Evolutionary conservation across 2,113 vertebrate genomes (phyloP), one percentile per base, ranked within the genome.

Genomic region (Chloropsis hardwickii): DNA sequence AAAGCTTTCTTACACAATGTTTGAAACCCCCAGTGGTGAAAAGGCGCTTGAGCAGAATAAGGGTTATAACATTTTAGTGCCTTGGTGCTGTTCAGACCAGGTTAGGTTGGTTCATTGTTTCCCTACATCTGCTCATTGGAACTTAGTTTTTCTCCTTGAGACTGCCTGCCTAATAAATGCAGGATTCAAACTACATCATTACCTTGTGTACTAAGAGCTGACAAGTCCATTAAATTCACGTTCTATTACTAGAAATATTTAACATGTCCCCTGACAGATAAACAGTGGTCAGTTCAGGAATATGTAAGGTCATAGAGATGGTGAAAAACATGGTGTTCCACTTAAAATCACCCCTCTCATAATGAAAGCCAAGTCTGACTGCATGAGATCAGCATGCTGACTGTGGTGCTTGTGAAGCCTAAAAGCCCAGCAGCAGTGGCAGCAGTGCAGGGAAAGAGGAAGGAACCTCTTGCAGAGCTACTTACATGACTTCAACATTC

Each of bases 401-500:
- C n/a, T 58, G 33, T 9, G 33, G 1, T 9, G 3, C 11, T 14
- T 7, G 4, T 5, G 33, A 8, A 40, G 28, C 1, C 2, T 7
- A 3, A n/a, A 39, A 71, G 47, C 15, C 22, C 16, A 1, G 12
- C 48, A 45, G 65, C 12, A 11, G 20, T 27, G 22, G 51, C 21
- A 23, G 54, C 24, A 16, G 31, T 0, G 24, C 6, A 45, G 39
- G 31, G 33, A 37, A 47, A 35, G 35, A 57, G 72, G 56, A 57
- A 60, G 64, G 20, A 45, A 22, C 22, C 45, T 84, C 51, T 64
- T 67, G 53, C 67, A 22, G 81, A 94, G 86, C 65, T 84, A 97
- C 99, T 99, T 97, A 99, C 99, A 99, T 98, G 97, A 99, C 97
- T 98, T 99, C 99, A 4, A 98, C 95, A 1, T 98, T 96, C 53